Base-by-base conservation (phyloP, 2,888 invertebrate species). In the Alsophila aescularia region DNA sequence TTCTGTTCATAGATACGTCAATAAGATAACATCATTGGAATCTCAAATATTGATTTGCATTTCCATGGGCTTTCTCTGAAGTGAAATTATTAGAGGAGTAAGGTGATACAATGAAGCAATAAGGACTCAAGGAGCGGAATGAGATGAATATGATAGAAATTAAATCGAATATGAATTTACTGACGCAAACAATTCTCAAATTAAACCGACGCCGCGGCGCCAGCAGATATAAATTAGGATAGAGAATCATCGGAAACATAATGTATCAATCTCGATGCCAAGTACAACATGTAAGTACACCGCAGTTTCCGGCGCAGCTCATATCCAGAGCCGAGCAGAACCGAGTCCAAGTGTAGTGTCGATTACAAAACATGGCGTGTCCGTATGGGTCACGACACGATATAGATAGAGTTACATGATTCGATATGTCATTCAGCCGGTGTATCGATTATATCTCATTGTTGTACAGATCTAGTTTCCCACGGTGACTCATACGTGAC, bases 351-450 rank as follows among this genome's bases (percentile, higher is more conserved):
- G 47, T 42, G 57, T 52, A 69, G 70, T 67, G 68, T 73, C 66
- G 53, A 59, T 73, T 72, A 73, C 76, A 71, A 72, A 78, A 73
- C 72, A 64, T 42, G 52, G 47, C 65, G 58, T 68, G 68, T 72
- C 65, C 67, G 72, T 72, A 70, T 70, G 67, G 73, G 67, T 72
- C 73, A 66, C 66, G 72, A 72, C 74, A n/a, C n/a, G n/a, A n/a
- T n/a, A n/a, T n/a, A n/a, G n/a, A 75, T 73, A 69, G 64, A 67
- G 69, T 78, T 73, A 73, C 75, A 72, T 66, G 69, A 75, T 71
- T 75, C 70, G 74, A 77, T 78, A 80, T 75, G 77, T 74, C 77
- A 73, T 75, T 73, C 73, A 71, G 62, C 50, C 64, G 53, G 62
- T 68, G 71, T 77, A 72, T 72, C 72, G 70, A 75, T 77, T 74